Percentiles rank a stretch among this genome's conserved stretches.
Evolutionary conservation across 2,113 vertebrate species (phyloP).

Genomic region (Alligator sinensis): DNA sequence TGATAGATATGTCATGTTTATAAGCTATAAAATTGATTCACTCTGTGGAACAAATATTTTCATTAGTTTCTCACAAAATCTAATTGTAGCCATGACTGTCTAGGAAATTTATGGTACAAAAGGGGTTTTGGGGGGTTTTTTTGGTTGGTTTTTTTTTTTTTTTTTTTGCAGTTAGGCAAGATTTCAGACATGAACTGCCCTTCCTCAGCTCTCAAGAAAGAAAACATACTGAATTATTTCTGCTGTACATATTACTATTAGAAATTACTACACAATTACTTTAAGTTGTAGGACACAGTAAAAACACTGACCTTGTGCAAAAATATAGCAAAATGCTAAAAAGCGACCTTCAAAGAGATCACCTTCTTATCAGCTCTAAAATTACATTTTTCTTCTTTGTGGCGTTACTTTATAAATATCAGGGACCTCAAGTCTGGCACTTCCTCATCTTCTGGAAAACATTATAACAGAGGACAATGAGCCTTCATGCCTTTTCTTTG

Average conservation of each 20-base stretch:
- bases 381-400: background rate
- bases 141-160: too few species aligned
- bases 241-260: background rate
- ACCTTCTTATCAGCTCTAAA: background rate
- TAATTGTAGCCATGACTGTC: too few species aligned
- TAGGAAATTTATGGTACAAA: too few species aligned
- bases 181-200: background rate
- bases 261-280: background rate
- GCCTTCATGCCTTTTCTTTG: background rate
- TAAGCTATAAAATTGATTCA: background rate
- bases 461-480: fast-evolving
- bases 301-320: background rate
- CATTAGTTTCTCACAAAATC: background rate
- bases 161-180: background rate
- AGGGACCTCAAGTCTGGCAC: background rate
- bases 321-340: background rate
- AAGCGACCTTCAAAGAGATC: background rate
- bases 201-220: background rate
- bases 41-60: background rate
- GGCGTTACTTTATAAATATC: background rate
- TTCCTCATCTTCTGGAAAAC: background rate
- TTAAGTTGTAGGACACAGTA: background rate
- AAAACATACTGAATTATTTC: background rate
- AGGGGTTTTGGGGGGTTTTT: background rate
- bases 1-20: background rate